Percentiles rank a stretch among this genome's conserved stretches.
Evolutionary conservation across 1,140 invertebrate genomes (phyloP).

Genomic region (Phortica variegata): DNA sequence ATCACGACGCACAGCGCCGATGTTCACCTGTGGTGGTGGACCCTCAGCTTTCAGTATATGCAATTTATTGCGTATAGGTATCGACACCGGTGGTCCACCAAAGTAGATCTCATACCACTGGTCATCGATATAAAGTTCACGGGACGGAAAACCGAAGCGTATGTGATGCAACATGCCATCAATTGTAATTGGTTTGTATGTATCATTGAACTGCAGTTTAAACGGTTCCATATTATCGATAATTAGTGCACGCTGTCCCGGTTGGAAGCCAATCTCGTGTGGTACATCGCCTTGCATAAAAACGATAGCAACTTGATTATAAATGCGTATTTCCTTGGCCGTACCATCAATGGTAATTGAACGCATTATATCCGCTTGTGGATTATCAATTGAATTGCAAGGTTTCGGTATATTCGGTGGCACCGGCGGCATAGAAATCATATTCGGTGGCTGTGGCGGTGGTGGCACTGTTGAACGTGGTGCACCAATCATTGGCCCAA

Average conservation of each 20-base stretch:
- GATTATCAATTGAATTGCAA: conserved; percentile 52
- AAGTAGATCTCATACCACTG: conserved; percentile 87
- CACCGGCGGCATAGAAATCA: conserved; percentile 28
- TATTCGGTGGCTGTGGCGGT: conserved; percentile 36
- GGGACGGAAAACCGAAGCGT: conserved; percentile 85
- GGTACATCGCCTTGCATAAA: conserved; percentile 83
- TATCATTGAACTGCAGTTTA: conserved; percentile 69
- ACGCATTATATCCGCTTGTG: conserved; percentile 55
- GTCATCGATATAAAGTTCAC: conserved; percentile 88
- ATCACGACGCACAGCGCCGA: conserved; percentile 70
- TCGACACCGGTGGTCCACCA: conserved; percentile 80
- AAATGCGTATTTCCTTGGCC: conserved; percentile 81
- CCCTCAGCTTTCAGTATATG: conserved; percentile 79
- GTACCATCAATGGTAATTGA: conserved; percentile 84
- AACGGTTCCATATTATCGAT: conserved; percentile 74
- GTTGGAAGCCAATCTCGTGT: conserved; percentile 79
- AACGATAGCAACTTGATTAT: conserved; percentile 80
- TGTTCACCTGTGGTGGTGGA: conserved; percentile 82
- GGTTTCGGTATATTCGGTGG: conserved; percentile 33
- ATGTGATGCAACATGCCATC: conserved; percentile 75
- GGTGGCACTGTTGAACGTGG: conserved; percentile 27
- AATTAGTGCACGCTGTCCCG: conserved; percentile 65
- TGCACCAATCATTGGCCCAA: conserved; percentile 2
- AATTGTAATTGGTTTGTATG: conserved; percentile 71
- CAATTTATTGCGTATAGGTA: conserved; percentile 79